phyloP scores from a whole-genome alignment of 2,888 invertebrate genomes.

The Xestia c-nigrum region DNA sequence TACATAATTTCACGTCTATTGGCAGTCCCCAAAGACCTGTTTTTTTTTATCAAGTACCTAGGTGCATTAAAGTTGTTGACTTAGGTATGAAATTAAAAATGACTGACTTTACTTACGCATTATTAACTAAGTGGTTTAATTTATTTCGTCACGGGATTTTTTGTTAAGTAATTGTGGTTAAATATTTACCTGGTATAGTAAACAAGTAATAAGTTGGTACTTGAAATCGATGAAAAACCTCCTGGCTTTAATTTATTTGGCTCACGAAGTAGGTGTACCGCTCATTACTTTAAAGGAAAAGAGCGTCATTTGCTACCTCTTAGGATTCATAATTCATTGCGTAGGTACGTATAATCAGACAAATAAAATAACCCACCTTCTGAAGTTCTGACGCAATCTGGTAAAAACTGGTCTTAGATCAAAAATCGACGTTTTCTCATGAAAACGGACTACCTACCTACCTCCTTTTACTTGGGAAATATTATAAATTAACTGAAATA shows the following conservation, averaged over 20 bases:
- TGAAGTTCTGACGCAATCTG: conserved; percentile 10
- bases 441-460: no score
- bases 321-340: background rate
- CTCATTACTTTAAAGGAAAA: conserved; percentile 3
- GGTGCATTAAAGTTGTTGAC: background rate
- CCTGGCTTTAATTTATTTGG: background rate
- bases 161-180: conserved; percentile 21
- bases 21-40: no score
- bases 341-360: background rate
- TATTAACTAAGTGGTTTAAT: background rate
- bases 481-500: no score
- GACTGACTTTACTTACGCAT: background rate
- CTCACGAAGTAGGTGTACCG: background rate
- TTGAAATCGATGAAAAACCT: conserved; percentile 11
- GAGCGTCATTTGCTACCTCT: conserved; percentile 1
- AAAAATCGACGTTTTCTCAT: background rate
- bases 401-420: background rate
- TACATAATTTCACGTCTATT: no score
- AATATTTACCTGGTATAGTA: conserved; percentile 10
- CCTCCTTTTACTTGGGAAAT: no score
- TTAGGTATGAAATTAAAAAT: background rate
- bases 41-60: background rate
- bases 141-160: background rate
- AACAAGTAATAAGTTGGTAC: background rate
- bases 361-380: conserved; percentile 12